Percentiles rank a stretch among this genome's conserved stretches.
Evolutionary conservation across 2,113 vertebrate species (phyloP).

Genomic region (Urocolius indicus): DNA sequence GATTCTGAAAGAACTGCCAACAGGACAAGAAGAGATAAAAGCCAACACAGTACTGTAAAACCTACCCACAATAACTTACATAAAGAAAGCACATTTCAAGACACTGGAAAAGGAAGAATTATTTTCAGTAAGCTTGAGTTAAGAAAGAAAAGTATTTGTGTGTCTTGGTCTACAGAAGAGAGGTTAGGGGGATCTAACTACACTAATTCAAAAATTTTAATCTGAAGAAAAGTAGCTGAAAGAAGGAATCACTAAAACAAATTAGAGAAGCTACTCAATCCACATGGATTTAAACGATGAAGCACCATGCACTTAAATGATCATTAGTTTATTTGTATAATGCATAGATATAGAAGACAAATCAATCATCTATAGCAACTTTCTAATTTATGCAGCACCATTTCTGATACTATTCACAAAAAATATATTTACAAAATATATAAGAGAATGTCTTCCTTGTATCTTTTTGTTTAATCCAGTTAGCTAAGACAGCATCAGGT

Average conservation of each 20-base stretch:
- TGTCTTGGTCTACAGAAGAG: not conserved
- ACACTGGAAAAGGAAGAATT: not conserved
- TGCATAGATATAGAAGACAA: not conserved
- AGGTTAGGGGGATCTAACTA: not conserved
- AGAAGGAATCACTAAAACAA: not conserved
- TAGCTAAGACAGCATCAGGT: not conserved
- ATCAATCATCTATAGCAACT: not conserved
- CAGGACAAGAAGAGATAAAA: slow-evolving; percentile 6
- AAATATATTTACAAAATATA: not conserved
- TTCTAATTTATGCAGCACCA: not conserved
- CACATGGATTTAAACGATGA: not conserved
- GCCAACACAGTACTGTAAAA: not conserved
- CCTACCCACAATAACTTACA: not conserved
- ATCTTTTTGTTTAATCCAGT: not conserved
- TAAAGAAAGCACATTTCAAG: not conserved
- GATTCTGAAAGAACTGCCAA: not conserved
- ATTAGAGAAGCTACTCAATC: not conserved
- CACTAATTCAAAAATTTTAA: not conserved
- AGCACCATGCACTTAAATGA: not conserved
- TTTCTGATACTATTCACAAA: not conserved
- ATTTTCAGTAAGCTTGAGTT: not conserved
- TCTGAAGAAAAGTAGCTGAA: not conserved
- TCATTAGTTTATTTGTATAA: not conserved
- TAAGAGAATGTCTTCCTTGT: not conserved
- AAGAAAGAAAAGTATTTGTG: not conserved